Evolutionary conservation across 2,113 vertebrate genomes (phyloP).

Genomic region (Paradoxurus hermaphroditus): DNA sequence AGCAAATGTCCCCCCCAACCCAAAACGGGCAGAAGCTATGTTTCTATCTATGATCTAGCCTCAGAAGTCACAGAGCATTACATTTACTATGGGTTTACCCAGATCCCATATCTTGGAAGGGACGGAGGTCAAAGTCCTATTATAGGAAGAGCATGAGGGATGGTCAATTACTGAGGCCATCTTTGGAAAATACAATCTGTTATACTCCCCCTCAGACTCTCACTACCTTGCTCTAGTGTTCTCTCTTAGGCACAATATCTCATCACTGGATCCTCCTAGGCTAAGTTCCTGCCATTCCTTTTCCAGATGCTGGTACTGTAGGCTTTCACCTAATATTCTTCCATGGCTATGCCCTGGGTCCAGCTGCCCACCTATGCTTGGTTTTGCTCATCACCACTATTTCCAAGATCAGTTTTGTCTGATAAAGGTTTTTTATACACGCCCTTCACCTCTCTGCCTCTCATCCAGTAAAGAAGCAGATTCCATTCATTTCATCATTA

Average conservation of each 20-base stretch:
- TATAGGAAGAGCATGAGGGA: background rate
- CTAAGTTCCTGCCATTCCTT: background rate
- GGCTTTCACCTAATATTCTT: background rate
- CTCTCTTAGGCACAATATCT: background rate
- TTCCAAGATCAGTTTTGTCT: background rate
- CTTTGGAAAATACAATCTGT: background rate
- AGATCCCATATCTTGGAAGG: background rate
- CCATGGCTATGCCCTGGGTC: background rate
- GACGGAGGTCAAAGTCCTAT: background rate
- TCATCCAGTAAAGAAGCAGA: background rate
- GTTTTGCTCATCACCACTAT: background rate
- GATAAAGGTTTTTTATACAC: background rate
- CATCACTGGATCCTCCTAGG: background rate
- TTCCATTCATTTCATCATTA: conserved; percentile 12
- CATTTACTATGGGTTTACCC: background rate
- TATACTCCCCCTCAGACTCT: background rate
- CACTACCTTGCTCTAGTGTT: background rate
- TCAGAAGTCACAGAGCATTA: background rate
- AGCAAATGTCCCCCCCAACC: background rate
- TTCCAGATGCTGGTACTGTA: background rate
- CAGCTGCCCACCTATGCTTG: background rate
- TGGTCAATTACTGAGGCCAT: background rate
- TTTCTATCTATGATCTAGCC: background rate
- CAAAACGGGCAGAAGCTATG: background rate
- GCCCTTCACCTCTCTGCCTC: background rate